Conservation (phyloP, 1,140 invertebrate genomes). For the Eufriesea mexicana region DNA sequence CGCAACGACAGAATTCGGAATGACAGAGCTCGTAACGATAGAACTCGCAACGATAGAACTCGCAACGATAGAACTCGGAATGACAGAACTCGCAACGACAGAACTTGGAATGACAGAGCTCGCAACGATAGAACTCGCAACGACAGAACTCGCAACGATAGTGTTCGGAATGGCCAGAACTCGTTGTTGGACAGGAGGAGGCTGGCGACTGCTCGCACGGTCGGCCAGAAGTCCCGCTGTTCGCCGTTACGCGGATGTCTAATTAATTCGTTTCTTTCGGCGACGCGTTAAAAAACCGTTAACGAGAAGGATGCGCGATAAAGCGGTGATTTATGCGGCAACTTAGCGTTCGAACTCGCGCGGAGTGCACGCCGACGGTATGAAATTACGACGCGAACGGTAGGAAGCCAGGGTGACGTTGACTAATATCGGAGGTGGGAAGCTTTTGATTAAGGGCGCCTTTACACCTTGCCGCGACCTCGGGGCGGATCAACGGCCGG, state of each 20-base stretch:
- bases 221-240: too few species aligned
- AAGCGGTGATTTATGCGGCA: constrained; percentile 47
- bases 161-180: too few species aligned
- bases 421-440: constrained; percentile 49
- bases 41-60: too few species aligned
- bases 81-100: too few species aligned
- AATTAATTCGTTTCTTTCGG: constrained; percentile 43
- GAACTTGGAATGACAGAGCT: too few species aligned
- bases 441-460: constrained; percentile 51
- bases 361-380: constrained; percentile 16
- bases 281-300: constrained; percentile 17
- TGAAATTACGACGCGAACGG: constrained; percentile 49
- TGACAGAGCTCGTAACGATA: too few species aligned
- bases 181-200: too few species aligned
- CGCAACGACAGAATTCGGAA: too few species aligned
- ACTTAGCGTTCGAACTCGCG: constrained; percentile 22
- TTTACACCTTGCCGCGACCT: constrained; percentile 45
- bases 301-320: constrained; percentile 37
- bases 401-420: constrained; percentile 45
- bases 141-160: too few species aligned
- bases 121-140: too few species aligned
- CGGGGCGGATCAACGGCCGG: constrained; percentile 19
- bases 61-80: too few species aligned
- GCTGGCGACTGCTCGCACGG: too few species aligned
- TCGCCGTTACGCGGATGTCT: background rate